Base-by-base conservation (phyloP, 2,888 invertebrate species). In the Actias luna region DNA sequence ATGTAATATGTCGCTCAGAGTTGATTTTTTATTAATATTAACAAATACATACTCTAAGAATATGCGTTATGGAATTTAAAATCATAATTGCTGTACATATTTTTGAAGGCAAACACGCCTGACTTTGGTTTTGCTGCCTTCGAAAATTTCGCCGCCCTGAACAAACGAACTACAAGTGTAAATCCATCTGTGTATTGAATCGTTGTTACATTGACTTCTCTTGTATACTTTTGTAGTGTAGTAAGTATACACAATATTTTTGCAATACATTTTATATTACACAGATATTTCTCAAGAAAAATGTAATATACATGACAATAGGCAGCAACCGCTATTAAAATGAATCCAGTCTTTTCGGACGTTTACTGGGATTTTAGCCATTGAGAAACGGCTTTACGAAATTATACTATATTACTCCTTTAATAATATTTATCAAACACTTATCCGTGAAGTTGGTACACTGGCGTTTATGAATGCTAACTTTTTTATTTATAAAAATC, bases 251-350 rank as follows among this genome's bases (percentile, higher is more conserved):
- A 73, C 5, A 39, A 39, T 64, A 63, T 65, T 77, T 78, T 77
- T 76, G 69, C 68, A 72, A 78, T 77, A 77, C 71, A 70, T 75
- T 68, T 63, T 67, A 72, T 75, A 76, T 78, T 84, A 78, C 80
- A 79, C 82, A 82, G 83, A 83, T 81, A 80, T 85, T 83, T 86
- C 84, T 76, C 80, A 84, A 84, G 78, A 76, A 80, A 81, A 82
- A 76, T 76, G 79, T 76, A 76, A 79, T 73, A 71, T 62, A 70
- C 65, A 65, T 73, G 79, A 86, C 85, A 88, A 88, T 85, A 74
- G 81, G 58, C 64, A 70, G 70, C 70, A 75, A 76, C 76, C 64
- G 69, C 68, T 74, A 76, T 83, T 83, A 76, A 80, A 76, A 73
- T 3, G 27, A 16, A 35, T 70, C 70, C 66, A 69, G 71, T 72